A percentile compares a stretch with the other conserved stretches of the same genome.
Evolutionary conservation across 2,888 invertebrate genomes (phyloP).

Genomic region (Liposcelis brunnea): DNA sequence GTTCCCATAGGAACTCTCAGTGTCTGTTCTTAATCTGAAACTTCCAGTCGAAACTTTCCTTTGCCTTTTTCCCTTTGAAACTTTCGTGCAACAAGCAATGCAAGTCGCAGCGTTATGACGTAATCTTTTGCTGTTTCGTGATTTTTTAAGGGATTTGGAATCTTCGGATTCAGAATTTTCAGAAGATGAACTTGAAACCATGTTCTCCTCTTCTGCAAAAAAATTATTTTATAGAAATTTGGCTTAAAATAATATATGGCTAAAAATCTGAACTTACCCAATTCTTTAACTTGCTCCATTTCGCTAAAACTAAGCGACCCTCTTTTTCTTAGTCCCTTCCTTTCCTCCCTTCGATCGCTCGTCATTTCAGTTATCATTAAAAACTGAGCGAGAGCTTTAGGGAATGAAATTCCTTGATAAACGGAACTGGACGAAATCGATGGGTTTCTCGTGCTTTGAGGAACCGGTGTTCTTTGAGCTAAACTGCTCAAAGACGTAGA

Average conservation of each 20-base stretch:
- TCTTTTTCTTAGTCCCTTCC: background rate
- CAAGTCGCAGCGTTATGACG: slow-evolving; percentile 6
- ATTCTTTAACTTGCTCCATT: slow-evolving; percentile 10
- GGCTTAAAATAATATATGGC: background rate
- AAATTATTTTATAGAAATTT: slow-evolving; percentile 19
- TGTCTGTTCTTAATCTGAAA: slow-evolving; percentile 15
- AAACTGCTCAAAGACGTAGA: background rate
- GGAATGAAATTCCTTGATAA: slow-evolving; percentile 1
- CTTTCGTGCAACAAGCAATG: slow-evolving; percentile 3
- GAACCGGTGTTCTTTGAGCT: background rate
- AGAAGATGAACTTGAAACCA: background rate
- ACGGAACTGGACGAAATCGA: background rate
- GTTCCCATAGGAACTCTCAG: slow-evolving; percentile 20
- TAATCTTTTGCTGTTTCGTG: background rate
- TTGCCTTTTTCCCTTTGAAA: slow-evolving; percentile 14
- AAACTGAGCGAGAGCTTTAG: slow-evolving; percentile 1
- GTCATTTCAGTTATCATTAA: slow-evolving; percentile 3
- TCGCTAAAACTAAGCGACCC: slow-evolving; percentile 6
- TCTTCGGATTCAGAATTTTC: slow-evolving; percentile 1
- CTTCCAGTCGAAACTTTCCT: slow-evolving; percentile 19
- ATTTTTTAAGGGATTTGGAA: background rate
- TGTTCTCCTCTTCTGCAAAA: slow-evolving; percentile 1
- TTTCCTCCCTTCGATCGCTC: background rate
- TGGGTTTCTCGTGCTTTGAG: background rate
- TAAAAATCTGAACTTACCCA: background rate